Percentiles rank a stretch among this genome's conserved stretches.
Conservation (phyloP, 2,888 invertebrate genomes). For the Thalpophila matura region DNA sequence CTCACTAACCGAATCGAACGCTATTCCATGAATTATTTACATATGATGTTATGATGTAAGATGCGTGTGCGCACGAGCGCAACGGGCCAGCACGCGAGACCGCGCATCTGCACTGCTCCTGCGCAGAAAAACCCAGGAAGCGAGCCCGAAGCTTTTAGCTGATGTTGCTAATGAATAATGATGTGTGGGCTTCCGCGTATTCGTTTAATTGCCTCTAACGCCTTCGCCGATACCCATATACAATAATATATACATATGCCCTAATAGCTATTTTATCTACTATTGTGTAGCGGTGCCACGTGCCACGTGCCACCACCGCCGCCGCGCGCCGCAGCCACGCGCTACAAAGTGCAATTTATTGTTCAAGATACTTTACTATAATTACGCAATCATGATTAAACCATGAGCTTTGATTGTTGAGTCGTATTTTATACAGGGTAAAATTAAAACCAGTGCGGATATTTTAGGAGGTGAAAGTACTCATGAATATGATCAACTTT, state of each 20-base stretch:
- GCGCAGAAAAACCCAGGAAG: constrained; percentile 86
- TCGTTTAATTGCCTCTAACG: constrained; percentile 77
- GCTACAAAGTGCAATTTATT: constrained; percentile 55
- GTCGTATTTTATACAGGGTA: no score
- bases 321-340: constrained; percentile 71
- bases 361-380: constrained; percentile 19
- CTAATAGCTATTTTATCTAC: constrained; percentile 52
- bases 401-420: constrained; percentile 22
- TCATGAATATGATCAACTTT: no score
- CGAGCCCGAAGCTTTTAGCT: constrained; percentile 70
- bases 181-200: constrained; percentile 83
- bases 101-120: constrained; percentile 63
- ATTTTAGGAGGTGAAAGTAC: no score
- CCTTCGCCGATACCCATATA: constrained; percentile 43
- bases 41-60: constrained; percentile 79
- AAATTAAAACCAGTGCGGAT: no score
- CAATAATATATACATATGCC: no score
- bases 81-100: constrained; percentile 76
- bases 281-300: constrained; percentile 37
- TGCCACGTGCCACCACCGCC: constrained; percentile 64
- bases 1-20: constrained; percentile 73
- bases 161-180: constrained; percentile 85
- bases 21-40: constrained; percentile 70
- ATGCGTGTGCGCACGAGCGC: constrained; percentile 79
- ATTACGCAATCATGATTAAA: constrained; percentile 22